Evolutionary conservation across 2,888 invertebrate genomes (phyloP).

Genomic region (Capitulum mitella): DNA sequence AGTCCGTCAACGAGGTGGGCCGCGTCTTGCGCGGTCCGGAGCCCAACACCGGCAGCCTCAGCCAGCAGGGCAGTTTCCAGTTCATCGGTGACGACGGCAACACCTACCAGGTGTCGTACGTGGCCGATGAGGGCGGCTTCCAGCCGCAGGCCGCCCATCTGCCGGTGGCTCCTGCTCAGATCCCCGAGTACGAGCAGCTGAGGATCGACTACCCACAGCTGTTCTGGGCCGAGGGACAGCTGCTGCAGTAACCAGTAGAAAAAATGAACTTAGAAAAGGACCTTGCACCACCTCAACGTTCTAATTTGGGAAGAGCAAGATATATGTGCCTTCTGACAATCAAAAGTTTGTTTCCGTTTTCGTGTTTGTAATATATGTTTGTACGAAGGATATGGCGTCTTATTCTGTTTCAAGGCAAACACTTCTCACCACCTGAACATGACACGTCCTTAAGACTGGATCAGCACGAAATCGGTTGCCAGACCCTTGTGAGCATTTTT

Average conservation of each 20-base stretch:
- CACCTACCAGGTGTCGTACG: neutral
- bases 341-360: too few species aligned
- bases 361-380: too few species aligned
- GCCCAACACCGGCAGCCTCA: neutral
- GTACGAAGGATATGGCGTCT: too few species aligned
- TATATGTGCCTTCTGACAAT: too few species aligned
- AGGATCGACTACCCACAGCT: neutral
- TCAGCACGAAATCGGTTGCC: too few species aligned
- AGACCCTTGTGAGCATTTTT: too few species aligned
- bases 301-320: too few species aligned
- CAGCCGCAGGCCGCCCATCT: constrained; percentile 6
- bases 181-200: constrained; percentile 7
- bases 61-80: constrained; percentile 6
- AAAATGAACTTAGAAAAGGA: too few species aligned
- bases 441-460: too few species aligned
- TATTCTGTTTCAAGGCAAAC: too few species aligned
- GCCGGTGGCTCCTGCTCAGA: neutral
- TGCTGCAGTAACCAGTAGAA: neutral
- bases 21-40: neutral
- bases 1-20: neutral
- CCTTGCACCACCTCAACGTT: too few species aligned
- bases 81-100: constrained; percentile 6
- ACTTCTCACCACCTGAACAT: too few species aligned
- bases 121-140: constrained; percentile 17
- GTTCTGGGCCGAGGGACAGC: neutral